Conservation (phyloP, 92 coral and sea anemone genomes). For the Actinernus sp. region DNA sequence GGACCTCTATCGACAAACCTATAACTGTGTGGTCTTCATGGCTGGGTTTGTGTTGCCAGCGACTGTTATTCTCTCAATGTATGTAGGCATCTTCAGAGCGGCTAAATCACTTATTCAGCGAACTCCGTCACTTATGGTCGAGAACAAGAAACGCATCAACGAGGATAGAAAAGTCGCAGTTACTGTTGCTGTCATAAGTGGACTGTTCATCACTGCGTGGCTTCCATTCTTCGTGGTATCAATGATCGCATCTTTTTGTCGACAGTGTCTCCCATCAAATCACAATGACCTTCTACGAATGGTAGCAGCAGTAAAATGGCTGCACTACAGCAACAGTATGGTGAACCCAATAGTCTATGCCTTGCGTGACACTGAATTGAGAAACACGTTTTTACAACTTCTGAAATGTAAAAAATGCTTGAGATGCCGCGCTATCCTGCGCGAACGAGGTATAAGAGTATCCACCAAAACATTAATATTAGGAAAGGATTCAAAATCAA, state of each 20-base stretch:
- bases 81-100: slow-evolving; percentile 54
- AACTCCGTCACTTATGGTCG: slow-evolving; percentile 9
- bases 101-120: slow-evolving; percentile 41
- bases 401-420: too few species aligned
- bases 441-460: too few species aligned
- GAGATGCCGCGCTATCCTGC: too few species aligned
- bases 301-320: slow-evolving; percentile 77
- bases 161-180: slow-evolving; percentile 70
- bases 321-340: slow-evolving; percentile 85
- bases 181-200: slow-evolving; percentile 66
- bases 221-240: slow-evolving; percentile 74
- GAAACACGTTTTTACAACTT: slow-evolving; percentile 60
- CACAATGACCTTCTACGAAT: slow-evolving; percentile 33
- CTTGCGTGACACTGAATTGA: slow-evolving; percentile 76
- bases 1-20: neutral
- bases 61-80: slow-evolving; percentile 31
- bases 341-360: slow-evolving; percentile 87
- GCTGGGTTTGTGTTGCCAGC: slow-evolving; percentile 62
- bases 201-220: slow-evolving; percentile 70
- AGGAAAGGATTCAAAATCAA: too few species aligned
- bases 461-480: too few species aligned
- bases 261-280: too few species aligned
- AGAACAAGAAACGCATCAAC: slow-evolving; percentile 14
- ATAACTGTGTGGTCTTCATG: slow-evolving; percentile 41
- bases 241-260: slow-evolving; percentile 59